Base-by-base conservation (phyloP, 2,797 vertebrate species). In the Epinephelus awoara region DNA sequence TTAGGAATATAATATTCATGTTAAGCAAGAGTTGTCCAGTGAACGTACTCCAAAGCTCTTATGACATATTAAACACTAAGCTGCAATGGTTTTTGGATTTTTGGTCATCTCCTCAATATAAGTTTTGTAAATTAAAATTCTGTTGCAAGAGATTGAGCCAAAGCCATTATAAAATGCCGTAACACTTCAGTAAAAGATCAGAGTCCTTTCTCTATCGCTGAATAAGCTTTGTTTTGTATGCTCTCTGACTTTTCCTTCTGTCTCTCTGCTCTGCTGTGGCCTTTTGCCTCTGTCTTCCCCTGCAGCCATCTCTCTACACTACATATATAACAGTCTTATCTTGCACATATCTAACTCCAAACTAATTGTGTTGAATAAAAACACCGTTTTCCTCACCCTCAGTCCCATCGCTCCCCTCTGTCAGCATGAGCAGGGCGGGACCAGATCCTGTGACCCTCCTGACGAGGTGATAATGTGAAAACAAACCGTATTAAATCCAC, bases 391-490 rank as follows among this genome's bases (percentile, higher is more conserved):
- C 77, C 80, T 65, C 68, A 2, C 47, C 46, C 44, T 27, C 69
- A 4, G 21, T 55, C 54, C 56, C 75, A 1, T 42, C 54, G 47
- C 71, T 67, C 40, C 58, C 51, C 56, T 84, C 76, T 59, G 77
- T 72, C 67, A 68, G 64, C 51, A 13, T 17, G 62, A 62, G 57
- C 9, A 57, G 59, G 79, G 79, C 51, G 66, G 46, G 72, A 57
- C 46, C 83, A 64, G 80, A 65, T 77, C 75, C 72, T 1, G 51
- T 80, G 85, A 80, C 88, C 88, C 73, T 79, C 68, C 73, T 67
- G 85, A 88, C 58, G 72, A 94, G 94, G 92, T 86, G 94, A 93
- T 95, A 94, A 95, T 94, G 89, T 93, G 93, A 92, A 94, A 95
- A 94, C 91, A 92, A 95, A 95, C 66, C 85, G 69, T 93, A 89